A percentile compares a stretch with the other conserved stretches of the same genome.
Evolutionary conservation across 2,888 invertebrate species (phyloP).

Genomic region (Therioaphis trifolii): DNA sequence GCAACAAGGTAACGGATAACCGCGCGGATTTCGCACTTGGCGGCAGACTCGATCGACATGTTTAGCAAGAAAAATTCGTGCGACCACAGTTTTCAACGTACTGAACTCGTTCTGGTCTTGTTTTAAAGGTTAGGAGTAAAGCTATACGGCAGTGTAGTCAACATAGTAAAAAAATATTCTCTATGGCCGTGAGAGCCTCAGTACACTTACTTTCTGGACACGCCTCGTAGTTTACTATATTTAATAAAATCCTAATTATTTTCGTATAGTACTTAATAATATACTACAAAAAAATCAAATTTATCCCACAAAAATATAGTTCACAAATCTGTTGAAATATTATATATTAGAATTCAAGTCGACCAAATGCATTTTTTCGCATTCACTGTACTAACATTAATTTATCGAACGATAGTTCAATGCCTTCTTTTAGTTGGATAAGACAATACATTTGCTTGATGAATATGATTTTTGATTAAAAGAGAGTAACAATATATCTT

Average conservation of each 20-base stretch:
- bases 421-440: too few relatives aligned
- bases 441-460: not conserved
- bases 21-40: slow-evolving; percentile 10
- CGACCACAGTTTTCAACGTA: slow-evolving; percentile 15
- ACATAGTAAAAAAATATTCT: slow-evolving; percentile 6
- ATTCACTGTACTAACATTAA: not conserved
- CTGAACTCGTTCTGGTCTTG: slow-evolving; percentile 11
- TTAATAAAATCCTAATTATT: too few relatives aligned
- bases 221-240: too few relatives aligned
- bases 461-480: slow-evolving; percentile 23
- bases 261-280: too few relatives aligned
- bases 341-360: not conserved
- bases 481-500: not conserved
- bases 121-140: not conserved
- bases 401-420: not conserved
- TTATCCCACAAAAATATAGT: too few relatives aligned
- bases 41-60: too few relatives aligned
- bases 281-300: not conserved
- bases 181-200: not conserved
- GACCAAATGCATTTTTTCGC: not conserved
- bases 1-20: not conserved
- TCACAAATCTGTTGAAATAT: too few relatives aligned
- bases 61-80: too few relatives aligned
- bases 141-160: not conserved
- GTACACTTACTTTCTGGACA: too few relatives aligned